Evolutionary conservation across 2,797 vertebrate species (phyloP).

Genomic region (Rhinophrynus dorsalis): DNA sequence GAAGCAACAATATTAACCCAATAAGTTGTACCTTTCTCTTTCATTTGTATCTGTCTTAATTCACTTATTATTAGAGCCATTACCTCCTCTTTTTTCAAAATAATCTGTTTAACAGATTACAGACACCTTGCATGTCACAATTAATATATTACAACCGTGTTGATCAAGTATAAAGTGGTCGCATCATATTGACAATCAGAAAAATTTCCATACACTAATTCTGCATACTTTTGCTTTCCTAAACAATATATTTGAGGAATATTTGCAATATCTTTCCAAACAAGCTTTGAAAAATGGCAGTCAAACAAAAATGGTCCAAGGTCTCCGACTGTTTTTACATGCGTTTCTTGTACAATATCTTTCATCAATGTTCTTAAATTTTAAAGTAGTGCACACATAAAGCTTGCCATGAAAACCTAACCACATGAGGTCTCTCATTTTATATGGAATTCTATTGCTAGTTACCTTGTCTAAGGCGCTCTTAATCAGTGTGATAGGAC

Average conservation of each 20-base stretch:
- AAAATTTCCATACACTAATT: background rate
- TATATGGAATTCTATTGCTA: background rate
- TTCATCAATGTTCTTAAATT: background rate
- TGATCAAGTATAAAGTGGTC: background rate
- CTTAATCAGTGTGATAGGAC: background rate
- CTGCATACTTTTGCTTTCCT: background rate
- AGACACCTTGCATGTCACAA: background rate
- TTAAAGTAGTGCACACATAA: background rate
- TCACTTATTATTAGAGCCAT: too few species aligned
- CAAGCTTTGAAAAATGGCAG: background rate
- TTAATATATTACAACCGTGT: background rate
- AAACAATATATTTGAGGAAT: background rate
- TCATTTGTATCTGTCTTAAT: too few species aligned
- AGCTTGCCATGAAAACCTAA: background rate
- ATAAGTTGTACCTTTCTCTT: too few species aligned
- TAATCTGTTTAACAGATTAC: too few species aligned
- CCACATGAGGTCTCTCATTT: background rate
- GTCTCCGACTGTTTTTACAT: too few species aligned
- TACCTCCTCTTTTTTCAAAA: too few species aligned
- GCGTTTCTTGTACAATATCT: background rate
- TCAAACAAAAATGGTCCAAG: background rate
- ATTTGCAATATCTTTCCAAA: background rate
- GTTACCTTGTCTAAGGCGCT: background rate
- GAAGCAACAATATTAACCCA: too few species aligned
- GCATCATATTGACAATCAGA: background rate